Evolutionary conservation across 2,113 vertebrate genomes (phyloP), one percentile per base, ranked within the genome.

Genomic region (Heterocephalus glaber): DNA sequence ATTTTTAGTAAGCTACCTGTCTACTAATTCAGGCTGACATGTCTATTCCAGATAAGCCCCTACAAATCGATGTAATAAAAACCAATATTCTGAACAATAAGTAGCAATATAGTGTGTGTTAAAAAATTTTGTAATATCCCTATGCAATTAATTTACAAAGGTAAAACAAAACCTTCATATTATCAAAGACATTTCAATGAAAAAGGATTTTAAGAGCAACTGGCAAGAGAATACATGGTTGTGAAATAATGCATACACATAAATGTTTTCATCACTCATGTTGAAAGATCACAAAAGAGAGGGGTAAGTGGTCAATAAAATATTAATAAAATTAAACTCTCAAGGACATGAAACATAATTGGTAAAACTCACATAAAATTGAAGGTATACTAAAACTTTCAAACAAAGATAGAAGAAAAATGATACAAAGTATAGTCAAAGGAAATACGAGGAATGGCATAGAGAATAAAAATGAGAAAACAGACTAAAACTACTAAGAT

Each of bases 391-490:
- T 26, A 44, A 95, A 63, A 19, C 7, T 38, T 85, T 70, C 19
- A 63, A 8, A 58, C 5, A 88, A 47, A 89, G 16, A 66, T 6
- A 7, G 58, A 93, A 86, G 5, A 7, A 65, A 93, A 83, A 19
- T 41, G 7, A 56, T 47, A 2, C 5, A 60, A 80, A 19, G 28
- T 8, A n/a, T 1, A 54, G 80, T 79, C 26, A 49, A 12, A 96
- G 30, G 33, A 95, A 86, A 12, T 19, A 47, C 41, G 0, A 86
- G 24, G 0, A 17, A 6, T 54, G 20, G 80, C n/a, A 13, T 58
- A 17, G 41, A 86, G 26, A 96, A 66, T 28, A 87, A 14, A 61
- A 70, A 58, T 83, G 7, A 89, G 24, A 49, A 90, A 77, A 54
- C 3, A 8, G 33, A 72, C 12, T 70, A 49, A 90, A 38, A 52